Percentiles rank a stretch among this genome's conserved stretches.
Conservation (phyloP, 2,113 vertebrate species). For the Phylloscopus whistleri region DNA sequence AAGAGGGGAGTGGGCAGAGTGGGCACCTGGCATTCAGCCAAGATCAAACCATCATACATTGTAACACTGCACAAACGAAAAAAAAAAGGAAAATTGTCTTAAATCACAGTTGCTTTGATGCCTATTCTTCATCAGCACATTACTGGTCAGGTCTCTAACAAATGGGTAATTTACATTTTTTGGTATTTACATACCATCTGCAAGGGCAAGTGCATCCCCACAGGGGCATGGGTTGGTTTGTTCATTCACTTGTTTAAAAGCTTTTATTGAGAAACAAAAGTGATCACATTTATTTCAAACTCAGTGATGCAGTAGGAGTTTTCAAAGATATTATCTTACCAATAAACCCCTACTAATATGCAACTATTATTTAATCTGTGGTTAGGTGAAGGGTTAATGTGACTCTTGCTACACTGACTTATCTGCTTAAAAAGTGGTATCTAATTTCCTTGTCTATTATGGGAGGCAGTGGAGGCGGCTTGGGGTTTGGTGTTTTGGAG, state of each 20-base stretch:
- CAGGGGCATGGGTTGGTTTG: background rate
- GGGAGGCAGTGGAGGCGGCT: background rate
- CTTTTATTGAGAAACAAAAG: background rate
- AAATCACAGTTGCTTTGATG: background rate
- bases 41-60: background rate
- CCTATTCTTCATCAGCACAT: background rate
- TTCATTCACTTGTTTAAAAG: background rate
- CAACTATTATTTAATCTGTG: constrained; percentile 1
- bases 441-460: constrained; percentile 14
- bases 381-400: constrained; percentile 28
- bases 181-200: constrained; percentile 12
- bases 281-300: background rate
- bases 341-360: background rate
- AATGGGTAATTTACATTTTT: constrained; percentile 6
- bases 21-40: background rate
- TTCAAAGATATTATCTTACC: background rate
- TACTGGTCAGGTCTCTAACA: background rate
- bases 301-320: background rate
- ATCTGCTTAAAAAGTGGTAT: constrained; percentile 7
- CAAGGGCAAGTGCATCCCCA: constrained; percentile 5
- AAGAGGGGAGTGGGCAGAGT: background rate
- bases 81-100: background rate
- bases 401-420: background rate
- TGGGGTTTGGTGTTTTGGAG: background rate
- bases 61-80: background rate